Percentiles rank a stretch among this genome's conserved stretches.
Evolutionary conservation across 2,888 invertebrate species (phyloP).

Genomic region (Perdita meconis): DNA sequence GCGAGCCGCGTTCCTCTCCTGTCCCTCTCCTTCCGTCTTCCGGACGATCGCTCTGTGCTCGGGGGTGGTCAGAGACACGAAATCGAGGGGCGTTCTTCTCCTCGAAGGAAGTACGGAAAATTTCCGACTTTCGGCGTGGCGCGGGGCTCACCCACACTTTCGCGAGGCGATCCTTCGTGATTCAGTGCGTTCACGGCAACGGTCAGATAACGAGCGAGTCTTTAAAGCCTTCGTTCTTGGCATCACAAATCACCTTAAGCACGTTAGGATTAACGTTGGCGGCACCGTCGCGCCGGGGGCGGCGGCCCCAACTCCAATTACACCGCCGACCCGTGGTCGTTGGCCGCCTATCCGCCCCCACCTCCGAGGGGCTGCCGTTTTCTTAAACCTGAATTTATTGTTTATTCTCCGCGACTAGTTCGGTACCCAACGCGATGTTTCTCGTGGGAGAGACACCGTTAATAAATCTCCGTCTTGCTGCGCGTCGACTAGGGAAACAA

Average conservation of each 20-base stretch:
- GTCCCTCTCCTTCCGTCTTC: background rate
- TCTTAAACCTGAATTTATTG: constrained; percentile 74
- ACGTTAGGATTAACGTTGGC: constrained; percentile 70
- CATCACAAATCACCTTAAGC: constrained; percentile 77
- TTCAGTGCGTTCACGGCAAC: constrained; percentile 58
- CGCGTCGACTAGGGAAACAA: constrained; percentile 65
- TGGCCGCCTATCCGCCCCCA: constrained; percentile 19
- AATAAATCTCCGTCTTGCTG: constrained; percentile 73
- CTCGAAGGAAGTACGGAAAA: constrained; percentile 32
- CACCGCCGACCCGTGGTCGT: constrained; percentile 46
- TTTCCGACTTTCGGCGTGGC: constrained; percentile 42
- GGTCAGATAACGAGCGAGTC: constrained; percentile 71
- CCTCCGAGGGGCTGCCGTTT: constrained; percentile 60
- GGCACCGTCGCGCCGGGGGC: constrained; percentile 37
- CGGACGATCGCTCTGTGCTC: background rate
- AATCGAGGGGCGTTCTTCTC: background rate
- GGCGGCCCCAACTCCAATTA: constrained; percentile 65
- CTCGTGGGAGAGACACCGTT: constrained; percentile 63
- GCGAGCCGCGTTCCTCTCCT: background rate
- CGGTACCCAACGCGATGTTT: constrained; percentile 66
- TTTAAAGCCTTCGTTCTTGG: constrained; percentile 68
- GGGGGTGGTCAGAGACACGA: constrained; percentile 33
- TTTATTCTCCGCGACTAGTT: constrained; percentile 63
- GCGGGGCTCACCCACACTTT: constrained; percentile 24
- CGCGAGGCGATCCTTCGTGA: constrained; percentile 54